Conservation (phyloP, 2,113 vertebrate genomes). For the Myodes glareolus region DNA sequence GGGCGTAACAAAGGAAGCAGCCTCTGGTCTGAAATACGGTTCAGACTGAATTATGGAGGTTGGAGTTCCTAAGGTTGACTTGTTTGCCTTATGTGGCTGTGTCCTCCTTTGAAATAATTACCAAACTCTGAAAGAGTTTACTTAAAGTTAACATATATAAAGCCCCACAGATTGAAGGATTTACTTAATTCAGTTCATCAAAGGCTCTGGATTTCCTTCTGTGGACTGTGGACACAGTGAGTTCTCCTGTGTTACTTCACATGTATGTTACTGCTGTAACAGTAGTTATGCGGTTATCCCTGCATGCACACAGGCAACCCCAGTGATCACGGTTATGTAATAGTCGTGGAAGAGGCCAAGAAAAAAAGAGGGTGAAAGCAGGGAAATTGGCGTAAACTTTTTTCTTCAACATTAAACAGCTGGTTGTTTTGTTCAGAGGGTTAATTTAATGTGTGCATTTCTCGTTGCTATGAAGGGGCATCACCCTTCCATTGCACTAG, state of each 20-base stretch:
- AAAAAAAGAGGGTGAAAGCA: not conserved
- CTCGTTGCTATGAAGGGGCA: not conserved
- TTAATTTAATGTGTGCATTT: not conserved
- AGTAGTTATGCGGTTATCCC: fast-evolving
- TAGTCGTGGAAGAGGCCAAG: not conserved
- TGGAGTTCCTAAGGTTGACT: not conserved
- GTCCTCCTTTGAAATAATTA: not conserved
- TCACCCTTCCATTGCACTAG: not conserved
- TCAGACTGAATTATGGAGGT: not conserved
- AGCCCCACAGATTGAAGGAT: not conserved
- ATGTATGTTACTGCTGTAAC: fast-evolving
- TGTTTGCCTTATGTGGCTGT: not conserved
- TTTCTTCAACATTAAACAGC: not conserved
- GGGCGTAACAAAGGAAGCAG: not conserved
- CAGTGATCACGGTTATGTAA: not conserved
- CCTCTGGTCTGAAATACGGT: not conserved
- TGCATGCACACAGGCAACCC: not conserved
- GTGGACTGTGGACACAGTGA: not conserved
- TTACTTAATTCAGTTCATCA: not conserved
- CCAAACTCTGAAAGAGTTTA: not conserved
- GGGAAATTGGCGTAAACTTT: not conserved
- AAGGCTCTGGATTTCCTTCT: not conserved
- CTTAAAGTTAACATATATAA: not conserved
- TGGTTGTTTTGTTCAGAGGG: not conserved
- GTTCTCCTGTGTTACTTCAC: not conserved